Conservation (phyloP, 1,140 invertebrate genomes). For the Oryctes rhinoceros region DNA sequence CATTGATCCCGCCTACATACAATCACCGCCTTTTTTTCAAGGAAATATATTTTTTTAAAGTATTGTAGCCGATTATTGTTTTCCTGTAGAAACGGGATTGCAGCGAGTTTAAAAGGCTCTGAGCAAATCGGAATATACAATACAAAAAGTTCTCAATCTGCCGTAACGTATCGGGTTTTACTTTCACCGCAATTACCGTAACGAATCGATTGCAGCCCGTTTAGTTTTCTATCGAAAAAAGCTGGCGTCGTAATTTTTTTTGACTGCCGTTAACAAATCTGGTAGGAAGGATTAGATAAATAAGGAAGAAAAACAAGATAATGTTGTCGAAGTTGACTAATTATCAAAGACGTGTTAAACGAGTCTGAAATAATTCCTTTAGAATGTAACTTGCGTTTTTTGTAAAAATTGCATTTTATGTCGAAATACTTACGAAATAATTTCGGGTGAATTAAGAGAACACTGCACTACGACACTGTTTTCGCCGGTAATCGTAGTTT, state of each 20-base stretch:
- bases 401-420: not conserved
- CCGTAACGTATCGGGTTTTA: not conserved
- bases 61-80: too few species aligned
- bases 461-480: not conserved
- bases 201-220: not conserved
- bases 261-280: not conserved
- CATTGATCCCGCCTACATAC: too few species aligned
- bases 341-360: not conserved
- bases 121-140: too few species aligned
- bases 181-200: not conserved
- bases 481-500: not conserved
- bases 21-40: too few species aligned
- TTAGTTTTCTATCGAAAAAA: not conserved
- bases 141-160: not conserved
- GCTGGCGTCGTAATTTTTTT: not conserved
- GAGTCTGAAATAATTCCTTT: not conserved
- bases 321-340: not conserved
- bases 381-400: too few species aligned
- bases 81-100: not conserved
- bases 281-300: not conserved
- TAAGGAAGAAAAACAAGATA: not conserved
- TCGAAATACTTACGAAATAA: slow-evolving; percentile 1
- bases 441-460: not conserved
- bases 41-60: too few species aligned
- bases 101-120: not conserved